Evolutionary conservation across 1,140 invertebrate genomes (phyloP), one percentile per base, ranked within the genome.

Genomic region (Oryzaephilus surinamensis): DNA sequence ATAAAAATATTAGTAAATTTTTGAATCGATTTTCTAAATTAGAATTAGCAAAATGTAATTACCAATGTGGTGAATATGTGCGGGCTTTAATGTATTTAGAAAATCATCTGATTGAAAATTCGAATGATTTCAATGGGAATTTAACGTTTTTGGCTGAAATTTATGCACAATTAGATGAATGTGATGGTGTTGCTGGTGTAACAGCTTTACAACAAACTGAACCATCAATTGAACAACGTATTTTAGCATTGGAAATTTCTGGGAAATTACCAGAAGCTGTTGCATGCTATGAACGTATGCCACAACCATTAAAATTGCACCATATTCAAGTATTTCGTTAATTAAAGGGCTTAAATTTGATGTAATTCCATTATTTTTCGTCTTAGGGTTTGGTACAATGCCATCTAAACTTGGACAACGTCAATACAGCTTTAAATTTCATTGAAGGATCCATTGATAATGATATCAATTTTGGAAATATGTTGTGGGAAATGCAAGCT

Each of bases 331-430:
- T n/a, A n/a, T 69, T 69, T 50, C 15, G 18, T 30, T 6, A 27
- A 24, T 38, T 31, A 21, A 37, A 23, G 32, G 4, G 28, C 13
- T 31, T 41, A 34, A 31, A n/a, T 18, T 10, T 26, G 8, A 6
- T 14, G 10, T 43, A 20, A 8, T 41, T 29, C 12, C 36, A 36
- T 41, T 39, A 26, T 49, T 55, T 67, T 12, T 55, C 76, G 70
- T n/a, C n/a, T n/a, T n/a, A n/a, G n/a, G 75, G 74, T 31, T 74
- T 84, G 66, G 74, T 86, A 20, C 74, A 84, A 32, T 83, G 81
- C 48, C 85, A 86, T 50, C 53, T 85, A 6, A 71, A 73, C 19
- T 64, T 85, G 27, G 80, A 87, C 57, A 80, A 84, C 48, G 81
- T 82, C 0, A 80, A 77, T 45, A 84, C 80, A 1, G 81, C 84